A percentile compares a stretch with the other conserved stretches of the same genome.
phyloP scores from a whole-genome alignment of 2,888 invertebrate genomes.

The Stenurella melanura region DNA sequence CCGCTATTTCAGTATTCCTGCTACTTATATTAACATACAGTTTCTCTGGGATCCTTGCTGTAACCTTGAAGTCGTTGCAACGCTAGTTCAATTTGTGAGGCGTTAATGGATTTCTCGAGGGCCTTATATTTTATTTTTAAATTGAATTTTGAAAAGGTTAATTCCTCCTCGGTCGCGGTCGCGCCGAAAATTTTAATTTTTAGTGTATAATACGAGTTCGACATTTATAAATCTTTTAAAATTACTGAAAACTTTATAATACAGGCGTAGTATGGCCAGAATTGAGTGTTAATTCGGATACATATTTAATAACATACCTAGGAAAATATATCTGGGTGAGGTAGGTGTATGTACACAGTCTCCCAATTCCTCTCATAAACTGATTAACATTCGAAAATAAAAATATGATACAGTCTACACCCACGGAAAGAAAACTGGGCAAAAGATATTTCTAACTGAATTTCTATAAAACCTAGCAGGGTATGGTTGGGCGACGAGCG shows the following conservation, averaged over 20 bases:
- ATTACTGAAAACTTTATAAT: background rate
- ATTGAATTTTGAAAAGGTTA: conserved; percentile 30
- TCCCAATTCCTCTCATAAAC: no score
- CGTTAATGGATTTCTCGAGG: conserved; percentile 41
- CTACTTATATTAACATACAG: conserved; percentile 45
- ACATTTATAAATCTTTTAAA: conserved; percentile 10
- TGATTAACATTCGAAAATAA: no score
- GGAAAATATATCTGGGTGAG: no score
- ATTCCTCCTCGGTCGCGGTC: conserved; percentile 5
- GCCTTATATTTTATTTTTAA: conserved; percentile 39
- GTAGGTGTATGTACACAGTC: no score
- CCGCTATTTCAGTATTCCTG: conserved; percentile 24
- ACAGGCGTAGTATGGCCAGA: no score
- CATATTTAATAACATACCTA: no score
- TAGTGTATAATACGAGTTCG: background rate
- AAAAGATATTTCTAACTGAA: no score
- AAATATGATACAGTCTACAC: no score
- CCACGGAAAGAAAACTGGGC: no score
- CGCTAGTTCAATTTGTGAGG: conserved; percentile 37
- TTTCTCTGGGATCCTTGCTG: conserved; percentile 14
- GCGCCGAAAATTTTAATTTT: conserved; percentile 25
- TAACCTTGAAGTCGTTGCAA: conserved; percentile 29
- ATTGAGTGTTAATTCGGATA: no score
- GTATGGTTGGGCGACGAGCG: no score
- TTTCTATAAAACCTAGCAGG: no score